phyloP scores from a whole-genome alignment of 2,888 invertebrate species.

The Polydrusus cervinus region DNA sequence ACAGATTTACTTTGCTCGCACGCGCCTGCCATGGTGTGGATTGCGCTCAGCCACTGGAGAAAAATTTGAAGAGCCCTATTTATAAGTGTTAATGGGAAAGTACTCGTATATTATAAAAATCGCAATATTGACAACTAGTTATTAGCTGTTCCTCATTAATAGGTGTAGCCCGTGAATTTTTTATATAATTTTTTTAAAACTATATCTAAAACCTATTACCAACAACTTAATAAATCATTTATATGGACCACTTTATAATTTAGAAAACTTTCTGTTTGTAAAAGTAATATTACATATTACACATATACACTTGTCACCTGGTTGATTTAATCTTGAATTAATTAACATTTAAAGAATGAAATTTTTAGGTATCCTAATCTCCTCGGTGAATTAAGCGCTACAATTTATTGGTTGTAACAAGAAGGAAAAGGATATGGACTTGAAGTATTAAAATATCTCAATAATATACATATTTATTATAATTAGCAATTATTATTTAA shows the following conservation, averaged over 20 bases:
- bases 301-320: conserved; percentile 48
- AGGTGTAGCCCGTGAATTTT: too few species aligned
- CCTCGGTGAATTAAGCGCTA: conserved; percentile 33
- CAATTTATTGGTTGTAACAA: conserved; percentile 36
- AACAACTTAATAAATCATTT: conserved; percentile 9
- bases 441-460: conserved; percentile 20
- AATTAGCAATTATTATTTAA: conserved; percentile 27
- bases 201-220: not conserved
- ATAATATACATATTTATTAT: conserved; percentile 28
- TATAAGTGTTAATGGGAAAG: too few species aligned
- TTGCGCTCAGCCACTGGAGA: too few species aligned
- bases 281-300: conserved; percentile 30
- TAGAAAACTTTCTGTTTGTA: conserved; percentile 42
- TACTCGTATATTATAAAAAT: too few species aligned
- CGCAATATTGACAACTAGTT: too few species aligned
- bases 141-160: too few species aligned
- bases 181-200: too few species aligned
- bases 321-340: conserved; percentile 50
- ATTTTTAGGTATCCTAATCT: conserved; percentile 42
- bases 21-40: too few species aligned
- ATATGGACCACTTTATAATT: conserved; percentile 18
- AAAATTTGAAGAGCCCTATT: too few species aligned
- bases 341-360: conserved; percentile 53
- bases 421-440: conserved; percentile 36
- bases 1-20: too few species aligned